These are phyloP conservation scores for Columba livia DNA, from an alignment of 2,113 vertebrate genomes.

Conservation along the genomic window DNA sequence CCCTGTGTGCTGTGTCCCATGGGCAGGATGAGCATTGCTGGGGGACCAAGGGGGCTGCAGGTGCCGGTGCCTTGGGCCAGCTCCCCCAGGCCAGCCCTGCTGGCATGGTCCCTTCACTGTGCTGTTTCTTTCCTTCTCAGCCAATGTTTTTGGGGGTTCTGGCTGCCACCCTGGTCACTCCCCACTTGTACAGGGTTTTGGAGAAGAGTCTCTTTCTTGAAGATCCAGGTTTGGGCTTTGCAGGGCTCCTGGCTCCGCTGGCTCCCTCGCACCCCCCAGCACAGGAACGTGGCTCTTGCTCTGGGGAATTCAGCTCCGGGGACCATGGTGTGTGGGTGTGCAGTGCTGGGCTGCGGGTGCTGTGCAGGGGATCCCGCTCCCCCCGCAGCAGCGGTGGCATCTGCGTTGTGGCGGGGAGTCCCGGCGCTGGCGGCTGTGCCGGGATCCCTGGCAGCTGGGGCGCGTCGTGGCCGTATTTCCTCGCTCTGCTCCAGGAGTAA, in stretches of 20 bases:
- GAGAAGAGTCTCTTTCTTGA: neutral
- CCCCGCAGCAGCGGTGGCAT: neutral
- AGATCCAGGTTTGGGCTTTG: neutral
- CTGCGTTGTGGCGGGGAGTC: neutral
- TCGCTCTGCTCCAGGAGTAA: slow-evolving; percentile 48
- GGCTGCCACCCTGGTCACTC: rapidly evolving
- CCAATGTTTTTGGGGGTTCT: neutral
- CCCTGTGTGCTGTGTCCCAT: rapidly evolving
- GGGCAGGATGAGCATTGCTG: neutral
- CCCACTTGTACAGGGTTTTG: neutral
- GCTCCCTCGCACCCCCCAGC: rapidly evolving
- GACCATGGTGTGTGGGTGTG: rapidly evolving
- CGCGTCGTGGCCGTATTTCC: neutral
- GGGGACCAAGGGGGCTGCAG: rapidly evolving
- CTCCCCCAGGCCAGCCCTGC: neutral
- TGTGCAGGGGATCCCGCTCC: neutral
- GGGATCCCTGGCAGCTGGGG: slow-evolving; percentile 58
- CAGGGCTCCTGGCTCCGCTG: neutral
- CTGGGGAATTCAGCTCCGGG: rapidly evolving
- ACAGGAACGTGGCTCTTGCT: neutral
- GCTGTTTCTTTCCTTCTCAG: neutral
- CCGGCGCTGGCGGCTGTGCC: neutral
- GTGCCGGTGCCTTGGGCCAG: neutral
- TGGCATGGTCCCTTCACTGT: neutral
- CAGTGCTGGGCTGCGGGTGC: too few species aligned